Evolutionary conservation across 2,113 vertebrate genomes (phyloP), one percentile per base, ranked within the genome.

Genomic region (Propithecus coquereli): DNA sequence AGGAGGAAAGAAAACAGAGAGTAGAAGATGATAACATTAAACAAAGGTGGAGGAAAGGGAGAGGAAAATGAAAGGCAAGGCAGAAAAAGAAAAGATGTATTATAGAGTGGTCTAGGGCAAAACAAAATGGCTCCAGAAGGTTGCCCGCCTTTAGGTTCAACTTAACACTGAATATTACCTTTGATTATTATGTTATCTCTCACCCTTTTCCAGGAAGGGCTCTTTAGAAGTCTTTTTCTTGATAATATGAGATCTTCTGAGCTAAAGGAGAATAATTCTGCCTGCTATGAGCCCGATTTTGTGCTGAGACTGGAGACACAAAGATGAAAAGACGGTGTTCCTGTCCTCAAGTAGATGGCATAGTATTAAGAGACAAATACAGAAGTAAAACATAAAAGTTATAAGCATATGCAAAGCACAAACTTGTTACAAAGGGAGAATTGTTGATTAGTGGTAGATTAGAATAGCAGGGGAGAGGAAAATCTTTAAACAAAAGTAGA

Each of bases 191-290:
- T 27, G 22, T 2, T 37, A 50, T 68, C 40, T 59, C 12, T 76
- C 7, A 90, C 14, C 5, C 68, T 18, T 95, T 90, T 93, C 17
- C 34, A 52, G 73, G 8, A 63, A 90, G 43, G 25, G 0, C 14
- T 57, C 30, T 61, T 47, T 59, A 16, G 25, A 83, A 76, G 8
- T 34, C 23, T 71, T 74, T 80, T 84, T 71, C 54, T 80, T 30
- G 7, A 32, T 34, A 80, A 40, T 84, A 47, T 37, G 52, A 71
- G n/a, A 23, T 88, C 34, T 50, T 89, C 74, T 68, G 87, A 84
- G 61, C 10, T 79, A 66, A 80, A 65, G 32, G 13, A 63, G 66
- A 94, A 34, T 77, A 84, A 71, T 94, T 81, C 59, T 94, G n/a
- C 74, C 54, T 70, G 9, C 0, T 6, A 4, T 16, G 47, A 79